Conservation (phyloP, 2,113 vertebrate genomes). For the Phrynocephalus versicolor region DNA sequence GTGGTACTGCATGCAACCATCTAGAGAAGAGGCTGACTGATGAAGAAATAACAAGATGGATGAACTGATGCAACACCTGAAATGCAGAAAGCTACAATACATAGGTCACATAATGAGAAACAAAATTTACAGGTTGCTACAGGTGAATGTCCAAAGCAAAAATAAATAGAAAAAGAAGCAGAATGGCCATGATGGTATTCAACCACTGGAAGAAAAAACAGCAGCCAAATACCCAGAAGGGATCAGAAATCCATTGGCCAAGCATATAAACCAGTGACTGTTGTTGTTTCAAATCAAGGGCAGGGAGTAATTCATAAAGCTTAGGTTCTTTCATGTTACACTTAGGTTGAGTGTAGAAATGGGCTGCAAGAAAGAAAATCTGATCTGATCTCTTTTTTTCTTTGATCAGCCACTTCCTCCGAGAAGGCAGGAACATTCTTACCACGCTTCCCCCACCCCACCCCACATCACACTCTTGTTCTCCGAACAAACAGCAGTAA, state of each 20-base stretch:
- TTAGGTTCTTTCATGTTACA: accelerated
- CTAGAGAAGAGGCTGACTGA: not conserved
- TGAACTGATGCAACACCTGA: too few relatives aligned
- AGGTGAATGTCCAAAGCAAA: too few relatives aligned
- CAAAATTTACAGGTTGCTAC: too few relatives aligned
- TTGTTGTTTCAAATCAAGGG: not conserved
- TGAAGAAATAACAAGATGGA: not conserved
- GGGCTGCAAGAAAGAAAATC: not conserved
- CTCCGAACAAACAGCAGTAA: not conserved
- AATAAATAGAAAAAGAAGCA: too few relatives aligned
- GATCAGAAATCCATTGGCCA: accelerated
- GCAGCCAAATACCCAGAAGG: not conserved
- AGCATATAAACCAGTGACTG: not conserved
- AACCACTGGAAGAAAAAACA: too few relatives aligned
- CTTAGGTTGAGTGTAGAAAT: not conserved
- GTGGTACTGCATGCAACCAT: too few relatives aligned
- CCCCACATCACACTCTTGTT: not conserved
- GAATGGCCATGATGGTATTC: too few relatives aligned
- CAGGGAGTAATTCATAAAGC: not conserved
- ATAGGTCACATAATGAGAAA: too few relatives aligned
- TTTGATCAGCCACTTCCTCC: not conserved
- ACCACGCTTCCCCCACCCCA: not conserved
- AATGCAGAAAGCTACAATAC: too few relatives aligned
- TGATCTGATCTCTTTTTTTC: not conserved
- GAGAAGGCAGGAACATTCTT: not conserved